These are phyloP conservation scores for Aeoliscus strigatus DNA, from an alignment of 2,797 vertebrate species.

Conservation along the genomic window DNA sequence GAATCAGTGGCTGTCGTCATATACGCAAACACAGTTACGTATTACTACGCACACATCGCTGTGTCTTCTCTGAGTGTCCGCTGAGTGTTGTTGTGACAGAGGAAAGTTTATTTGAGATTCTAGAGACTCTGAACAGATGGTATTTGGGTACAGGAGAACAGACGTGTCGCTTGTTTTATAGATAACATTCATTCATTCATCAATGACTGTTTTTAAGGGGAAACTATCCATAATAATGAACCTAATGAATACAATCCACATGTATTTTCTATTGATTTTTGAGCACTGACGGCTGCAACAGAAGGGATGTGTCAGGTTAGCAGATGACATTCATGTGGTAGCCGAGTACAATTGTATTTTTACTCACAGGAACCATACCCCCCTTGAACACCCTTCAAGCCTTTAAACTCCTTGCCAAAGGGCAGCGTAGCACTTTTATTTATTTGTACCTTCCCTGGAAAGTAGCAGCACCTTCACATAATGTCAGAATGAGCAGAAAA, in stretches of 20 bases:
- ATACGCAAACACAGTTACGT: conserved; percentile 50
- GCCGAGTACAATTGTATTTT: conserved; percentile 40
- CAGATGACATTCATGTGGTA: conserved; percentile 39
- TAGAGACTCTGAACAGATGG: conserved; percentile 10
- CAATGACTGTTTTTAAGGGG: neutral
- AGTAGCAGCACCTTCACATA: conserved; percentile 47
- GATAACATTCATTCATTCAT: conserved; percentile 6
- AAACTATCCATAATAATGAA: too few relatives aligned
- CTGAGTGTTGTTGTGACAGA: conserved; percentile 36
- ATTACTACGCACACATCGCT: conserved; percentile 38
- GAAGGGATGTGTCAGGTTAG: conserved; percentile 13
- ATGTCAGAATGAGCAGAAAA: conserved; percentile 30
- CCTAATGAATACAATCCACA: neutral
- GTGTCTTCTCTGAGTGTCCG: conserved; percentile 51
- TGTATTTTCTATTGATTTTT: conserved; percentile 12
- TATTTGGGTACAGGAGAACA: conserved; percentile 9
- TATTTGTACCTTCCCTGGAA: conserved; percentile 50
- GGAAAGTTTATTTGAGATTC: conserved; percentile 32
- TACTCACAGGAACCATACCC: conserved; percentile 35
- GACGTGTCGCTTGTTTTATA: conserved; percentile 16
- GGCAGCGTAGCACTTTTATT: conserved; percentile 72
- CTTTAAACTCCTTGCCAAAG: conserved; percentile 53
- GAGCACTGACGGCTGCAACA: conserved; percentile 1
- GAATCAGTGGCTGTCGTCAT: conserved; percentile 52
- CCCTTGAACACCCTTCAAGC: conserved; percentile 31